Conservation (phyloP, 1,140 invertebrate genomes). For the Brachionus rubens region DNA sequence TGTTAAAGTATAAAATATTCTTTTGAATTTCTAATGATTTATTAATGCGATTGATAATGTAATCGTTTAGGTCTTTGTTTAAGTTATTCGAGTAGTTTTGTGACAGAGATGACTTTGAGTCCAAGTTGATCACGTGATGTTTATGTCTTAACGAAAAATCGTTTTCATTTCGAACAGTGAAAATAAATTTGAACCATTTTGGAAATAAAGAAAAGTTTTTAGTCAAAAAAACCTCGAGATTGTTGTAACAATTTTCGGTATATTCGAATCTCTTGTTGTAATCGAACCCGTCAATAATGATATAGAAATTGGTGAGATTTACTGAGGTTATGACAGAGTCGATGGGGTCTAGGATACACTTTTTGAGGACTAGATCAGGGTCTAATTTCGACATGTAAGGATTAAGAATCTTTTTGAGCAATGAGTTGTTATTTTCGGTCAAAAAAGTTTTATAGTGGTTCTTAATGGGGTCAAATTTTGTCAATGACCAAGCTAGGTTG, state of each 20-base stretch:
- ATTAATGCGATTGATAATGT: constrained; percentile 75
- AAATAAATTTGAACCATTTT: constrained; percentile 38
- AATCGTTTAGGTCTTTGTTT: constrained; percentile 75
- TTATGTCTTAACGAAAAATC: neutral
- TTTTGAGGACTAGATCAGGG: constrained; percentile 8
- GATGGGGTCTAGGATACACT: constrained; percentile 34
- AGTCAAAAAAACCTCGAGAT: neutral
- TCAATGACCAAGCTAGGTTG: constrained; percentile 33
- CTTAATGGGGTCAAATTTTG: neutral
- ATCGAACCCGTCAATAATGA: constrained; percentile 29
- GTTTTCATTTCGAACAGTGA: constrained; percentile 7
- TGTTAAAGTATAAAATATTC: constrained; percentile 68
- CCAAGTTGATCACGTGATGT: constrained; percentile 55
- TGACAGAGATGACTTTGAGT: constrained; percentile 68
- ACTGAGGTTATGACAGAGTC: neutral
- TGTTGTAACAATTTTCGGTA: neutral
- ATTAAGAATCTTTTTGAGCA: constrained; percentile 5
- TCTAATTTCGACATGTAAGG: constrained; percentile 5
- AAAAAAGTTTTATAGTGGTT: neutral
- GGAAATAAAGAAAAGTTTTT: constrained; percentile 25
- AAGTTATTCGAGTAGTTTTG: constrained; percentile 55
- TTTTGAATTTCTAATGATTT: constrained; percentile 75
- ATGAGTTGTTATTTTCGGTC: neutral
- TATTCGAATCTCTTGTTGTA: neutral
- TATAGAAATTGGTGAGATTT: neutral